A percentile compares a stretch with the other conserved stretches of the same genome.
Conservation (phyloP, 2,888 invertebrate species). For the Chymomyza procnemis region DNA sequence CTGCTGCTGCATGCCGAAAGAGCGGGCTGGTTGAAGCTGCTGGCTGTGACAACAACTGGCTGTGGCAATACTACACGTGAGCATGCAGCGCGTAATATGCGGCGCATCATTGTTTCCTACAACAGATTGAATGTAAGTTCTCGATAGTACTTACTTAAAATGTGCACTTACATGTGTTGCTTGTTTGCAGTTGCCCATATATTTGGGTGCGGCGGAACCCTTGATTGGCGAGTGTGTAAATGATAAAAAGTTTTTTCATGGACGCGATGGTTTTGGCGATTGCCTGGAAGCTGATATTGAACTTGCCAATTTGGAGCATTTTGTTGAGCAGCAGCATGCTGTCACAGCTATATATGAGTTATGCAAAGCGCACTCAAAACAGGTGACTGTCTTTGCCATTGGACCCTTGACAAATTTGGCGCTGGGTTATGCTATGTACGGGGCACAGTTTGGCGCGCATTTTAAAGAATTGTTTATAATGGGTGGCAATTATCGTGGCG, state of each 20-base stretch:
- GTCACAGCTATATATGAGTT: constrained; percentile 82
- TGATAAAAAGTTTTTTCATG: constrained; percentile 80
- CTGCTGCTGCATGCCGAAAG: constrained; percentile 80
- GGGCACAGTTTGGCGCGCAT: constrained; percentile 81
- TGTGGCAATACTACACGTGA: constrained; percentile 86
- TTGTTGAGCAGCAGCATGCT: constrained; percentile 81
- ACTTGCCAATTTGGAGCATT: constrained; percentile 76
- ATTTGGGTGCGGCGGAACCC: constrained; percentile 81
- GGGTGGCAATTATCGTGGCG: constrained; percentile 85
- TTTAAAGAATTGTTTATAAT: constrained; percentile 86
- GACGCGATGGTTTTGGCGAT: constrained; percentile 86
- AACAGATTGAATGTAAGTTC: constrained; percentile 82
- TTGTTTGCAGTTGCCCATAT: constrained; percentile 84
- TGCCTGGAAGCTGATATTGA: not conserved
- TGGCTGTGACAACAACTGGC: constrained; percentile 85
- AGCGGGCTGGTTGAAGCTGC: constrained; percentile 74
- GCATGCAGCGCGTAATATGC: constrained; percentile 85
- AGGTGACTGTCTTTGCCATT: constrained; percentile 83
- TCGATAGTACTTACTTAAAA: not conserved
- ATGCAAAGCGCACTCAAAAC: constrained; percentile 80
- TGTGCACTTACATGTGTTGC: not conserved
- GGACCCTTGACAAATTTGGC: constrained; percentile 91
- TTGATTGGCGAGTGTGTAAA: constrained; percentile 78
- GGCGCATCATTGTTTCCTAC: constrained; percentile 82
- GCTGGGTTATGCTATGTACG: constrained; percentile 84